phyloP scores from a whole-genome alignment of 2,888 invertebrate genomes.

The Drosophila mimica region DNA sequence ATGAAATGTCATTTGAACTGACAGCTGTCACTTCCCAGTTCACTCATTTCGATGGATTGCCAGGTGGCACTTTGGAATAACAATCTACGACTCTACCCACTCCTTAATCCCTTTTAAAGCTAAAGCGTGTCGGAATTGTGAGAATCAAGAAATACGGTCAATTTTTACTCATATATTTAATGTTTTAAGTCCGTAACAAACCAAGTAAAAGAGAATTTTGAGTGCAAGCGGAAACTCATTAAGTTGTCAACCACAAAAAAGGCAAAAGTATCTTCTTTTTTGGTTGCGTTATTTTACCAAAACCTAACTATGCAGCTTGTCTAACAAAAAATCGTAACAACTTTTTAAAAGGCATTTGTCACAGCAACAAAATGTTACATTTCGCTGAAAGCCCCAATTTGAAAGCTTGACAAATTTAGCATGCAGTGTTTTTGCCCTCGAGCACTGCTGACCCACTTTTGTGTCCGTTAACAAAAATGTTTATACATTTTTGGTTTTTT shows the following conservation, averaged over 20 bases:
- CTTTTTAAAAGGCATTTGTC: constrained; percentile 20
- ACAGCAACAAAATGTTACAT: constrained; percentile 20
- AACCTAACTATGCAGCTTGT: neutral
- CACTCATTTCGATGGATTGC: constrained; percentile 23
- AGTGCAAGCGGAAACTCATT: neutral
- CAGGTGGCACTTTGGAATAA: constrained; percentile 26
- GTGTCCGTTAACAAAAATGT: constrained; percentile 15
- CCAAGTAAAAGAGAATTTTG: neutral
- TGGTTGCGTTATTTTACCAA: neutral
- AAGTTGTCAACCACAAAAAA: neutral
- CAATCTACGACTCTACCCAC: neutral
- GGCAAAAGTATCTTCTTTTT: neutral
- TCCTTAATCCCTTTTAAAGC: neutral
- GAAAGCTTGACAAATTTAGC: constrained; percentile 42
- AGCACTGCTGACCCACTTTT: constrained; percentile 40
- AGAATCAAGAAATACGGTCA: too few relatives aligned
- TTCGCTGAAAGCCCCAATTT: constrained; percentile 28
- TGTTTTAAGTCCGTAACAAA: neutral
- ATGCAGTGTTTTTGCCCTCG: constrained; percentile 8
- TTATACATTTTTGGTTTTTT: constrained; percentile 19
- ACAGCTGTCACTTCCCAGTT: constrained; percentile 61
- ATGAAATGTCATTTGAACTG: constrained; percentile 55
- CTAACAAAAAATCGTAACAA: neutral
- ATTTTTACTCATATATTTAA: neutral
- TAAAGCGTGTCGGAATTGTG: neutral